Base-by-base conservation (phyloP, 1,140 invertebrate species). In the Zophobas atratus region DNA sequence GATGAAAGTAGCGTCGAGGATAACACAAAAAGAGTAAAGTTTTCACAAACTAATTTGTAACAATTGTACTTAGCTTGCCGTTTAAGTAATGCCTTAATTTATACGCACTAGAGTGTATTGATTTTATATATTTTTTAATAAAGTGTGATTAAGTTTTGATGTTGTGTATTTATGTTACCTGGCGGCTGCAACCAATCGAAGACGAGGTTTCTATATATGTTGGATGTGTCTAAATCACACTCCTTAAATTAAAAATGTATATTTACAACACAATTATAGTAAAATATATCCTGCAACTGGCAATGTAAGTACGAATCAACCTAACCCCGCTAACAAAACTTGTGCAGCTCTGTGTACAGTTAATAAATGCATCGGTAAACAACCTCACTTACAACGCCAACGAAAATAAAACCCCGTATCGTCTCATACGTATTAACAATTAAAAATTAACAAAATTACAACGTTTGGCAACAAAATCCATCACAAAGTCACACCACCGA, bases 11-110 rank as follows among this genome's bases (percentile, higher is more conserved):
- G 49, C 3, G 70, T 67, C 6, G 77, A 72, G 1, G 55, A 51
- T 0, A 67, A 67, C 6, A 51, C 20, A 6, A 79, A 33, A 33
- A 32, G 33, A 8, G 63, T 77, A 53, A 77, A 72, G 33, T 75
- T 71, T 70, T 56, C 74, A 48, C 75, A 74, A 67, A 78, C 77
- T 41, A 78, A 72, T 70, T 74, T 78, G 34, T 78, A 73, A 77
- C 20, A 20, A 32, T 49, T 8, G 35, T 51, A 43, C 43, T 70
- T 70, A 20, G 6, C 43, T 38, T 70, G 38, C 38, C 38, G 39
- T 41, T 39, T 43, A 41, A 38, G 5, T 53, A 6, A 6, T 4
- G 2, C 4, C 49, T 53, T 53, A 46, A 4, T 46, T 46, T 46
- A 20, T 20, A 20, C 20, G 43, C 43, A 4, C 43, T 46, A 46